A percentile compares a stretch with the other conserved stretches of the same genome.
These are phyloP conservation scores for Spinibarbus caldwelli DNA, from an alignment of 2,797 vertebrate species.

Conservation along the genomic window DNA sequence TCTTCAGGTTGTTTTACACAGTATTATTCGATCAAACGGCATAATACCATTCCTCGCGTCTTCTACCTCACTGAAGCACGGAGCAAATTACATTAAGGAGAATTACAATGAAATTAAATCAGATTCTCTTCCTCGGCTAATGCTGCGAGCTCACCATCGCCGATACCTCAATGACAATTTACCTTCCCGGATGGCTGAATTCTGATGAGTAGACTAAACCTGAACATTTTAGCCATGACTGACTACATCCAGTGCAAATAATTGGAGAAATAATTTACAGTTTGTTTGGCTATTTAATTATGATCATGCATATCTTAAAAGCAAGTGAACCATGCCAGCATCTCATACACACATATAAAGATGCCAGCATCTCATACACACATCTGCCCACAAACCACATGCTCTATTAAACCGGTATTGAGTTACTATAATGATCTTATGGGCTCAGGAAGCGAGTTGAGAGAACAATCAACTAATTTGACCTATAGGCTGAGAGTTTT, in stretches of 20 bases:
- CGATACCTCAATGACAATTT: constrained; percentile 54
- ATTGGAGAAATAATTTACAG: constrained; percentile 37
- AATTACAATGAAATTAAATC: constrained; percentile 57
- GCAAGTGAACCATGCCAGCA: constrained; percentile 21
- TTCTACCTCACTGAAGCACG: constrained; percentile 54
- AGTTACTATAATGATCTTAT: constrained; percentile 39
- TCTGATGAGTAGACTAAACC: constrained; percentile 53
- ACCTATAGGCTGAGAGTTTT: constrained; percentile 44
- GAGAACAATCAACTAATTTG: constrained; percentile 41
- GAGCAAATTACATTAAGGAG: constrained; percentile 52
- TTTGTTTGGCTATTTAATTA: constrained; percentile 38
- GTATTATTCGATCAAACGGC: constrained; percentile 40
- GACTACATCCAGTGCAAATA: constrained; percentile 39
- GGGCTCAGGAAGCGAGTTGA: constrained; percentile 24
- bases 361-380: constrained; percentile 12
- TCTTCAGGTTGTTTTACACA: constrained; percentile 33
- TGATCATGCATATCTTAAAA: constrained; percentile 8
- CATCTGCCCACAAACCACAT: constrained; percentile 37
- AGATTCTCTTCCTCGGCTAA: constrained; percentile 52
- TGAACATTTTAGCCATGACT: constrained; percentile 37
- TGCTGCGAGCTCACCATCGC: constrained; percentile 45
- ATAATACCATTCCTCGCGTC: constrained; percentile 35
- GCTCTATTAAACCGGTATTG: constrained; percentile 28
- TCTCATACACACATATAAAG: constrained; percentile 37
- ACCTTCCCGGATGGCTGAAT: constrained; percentile 44